Percentiles rank a stretch among this genome's conserved stretches.
Conservation (phyloP, 2,888 invertebrate genomes). For the Xiphydria camelus region DNA sequence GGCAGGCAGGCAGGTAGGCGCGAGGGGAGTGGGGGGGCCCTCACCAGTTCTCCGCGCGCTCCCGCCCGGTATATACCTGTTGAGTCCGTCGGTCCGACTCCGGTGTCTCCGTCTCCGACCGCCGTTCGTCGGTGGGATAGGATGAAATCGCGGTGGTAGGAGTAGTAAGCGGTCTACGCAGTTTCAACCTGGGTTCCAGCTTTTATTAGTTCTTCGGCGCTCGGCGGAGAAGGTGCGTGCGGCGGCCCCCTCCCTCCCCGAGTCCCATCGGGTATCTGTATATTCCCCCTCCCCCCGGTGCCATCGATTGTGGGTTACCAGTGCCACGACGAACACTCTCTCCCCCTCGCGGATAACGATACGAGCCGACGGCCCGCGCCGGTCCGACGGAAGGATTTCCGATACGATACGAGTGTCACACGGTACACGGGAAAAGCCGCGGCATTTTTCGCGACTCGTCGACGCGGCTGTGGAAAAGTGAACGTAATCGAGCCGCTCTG, state of each 20-base stretch:
- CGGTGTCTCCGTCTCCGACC: conserved; percentile 18
- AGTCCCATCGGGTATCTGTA: conserved; percentile 5
- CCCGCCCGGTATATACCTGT: conserved; percentile 31
- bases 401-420: too few relatives aligned
- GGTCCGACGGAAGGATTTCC: too few relatives aligned
- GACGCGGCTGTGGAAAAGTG: too few relatives aligned
- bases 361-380: too few relatives aligned
- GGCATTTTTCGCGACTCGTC: too few relatives aligned
- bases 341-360: too few relatives aligned
- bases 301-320: too few relatives aligned
- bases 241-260: conserved; percentile 15
- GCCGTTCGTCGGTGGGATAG: conserved; percentile 38
- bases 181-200: conserved; percentile 51
- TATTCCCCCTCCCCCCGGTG: too few relatives aligned
- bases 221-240: conserved; percentile 53
- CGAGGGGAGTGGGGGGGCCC: conserved; percentile 7
- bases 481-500: too few relatives aligned
- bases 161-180: conserved; percentile 54
- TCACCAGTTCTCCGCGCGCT: conserved; percentile 4
- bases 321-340: too few relatives aligned
- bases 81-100: conserved; percentile 20
- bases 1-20: conserved; percentile 9
- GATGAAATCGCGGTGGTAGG: conserved; percentile 46
- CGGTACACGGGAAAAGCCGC: too few relatives aligned
- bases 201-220: conserved; percentile 56